Base-by-base conservation (phyloP, 2,888 invertebrate species). In the Cheiracanthium punctorium region DNA sequence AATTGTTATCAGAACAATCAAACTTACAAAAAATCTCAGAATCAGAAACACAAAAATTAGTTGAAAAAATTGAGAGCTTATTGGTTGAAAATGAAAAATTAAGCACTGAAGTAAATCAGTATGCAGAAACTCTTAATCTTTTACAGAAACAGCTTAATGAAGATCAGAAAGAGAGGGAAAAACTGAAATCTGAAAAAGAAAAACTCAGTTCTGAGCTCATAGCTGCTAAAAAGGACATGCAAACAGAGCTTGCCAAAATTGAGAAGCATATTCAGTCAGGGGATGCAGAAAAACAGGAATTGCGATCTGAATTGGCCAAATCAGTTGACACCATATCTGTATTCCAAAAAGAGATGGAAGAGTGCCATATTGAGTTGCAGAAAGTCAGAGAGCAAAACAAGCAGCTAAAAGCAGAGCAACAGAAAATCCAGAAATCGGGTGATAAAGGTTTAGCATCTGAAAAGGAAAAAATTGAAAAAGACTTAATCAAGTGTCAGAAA, bases 381-480 rank as follows among this genome's bases (percentile, higher is more conserved):
- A 94, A 95, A 91, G 95, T 96, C 90, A 94, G 95, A 82, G 95
- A 95, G 89, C 95, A 96, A 90, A 91, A 95, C 71, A 82, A 88
- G 58, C 84, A 88, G 67, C 30, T 88, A n/a, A 77, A 80, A 70
- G 43, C 76, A 10, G 84, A 84, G 14, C 82, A 79, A 24, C 76
- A 79, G 28, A 87, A 87, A 41, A 30, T 41, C 37, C 80, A 82
- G 28, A 84, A 82, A 41, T 72, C 33, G 74, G 76, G 29, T 12
- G 75, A 74, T 12, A 88, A 82, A 58, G 67, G 48, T 28, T 41
- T 74, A n/a, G 29, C 48, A 8, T 32, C 41, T 8, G 87, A 87
- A 52, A 87, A 79, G 48, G 74, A 87, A 28, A 82, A 70, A 24
- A 20, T 74, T 12, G 82, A 82, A 82, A 82, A 87, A 65, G 84